Evolutionary conservation across 2,888 invertebrate species (phyloP).

Genomic region (Sesamia inferens): DNA sequence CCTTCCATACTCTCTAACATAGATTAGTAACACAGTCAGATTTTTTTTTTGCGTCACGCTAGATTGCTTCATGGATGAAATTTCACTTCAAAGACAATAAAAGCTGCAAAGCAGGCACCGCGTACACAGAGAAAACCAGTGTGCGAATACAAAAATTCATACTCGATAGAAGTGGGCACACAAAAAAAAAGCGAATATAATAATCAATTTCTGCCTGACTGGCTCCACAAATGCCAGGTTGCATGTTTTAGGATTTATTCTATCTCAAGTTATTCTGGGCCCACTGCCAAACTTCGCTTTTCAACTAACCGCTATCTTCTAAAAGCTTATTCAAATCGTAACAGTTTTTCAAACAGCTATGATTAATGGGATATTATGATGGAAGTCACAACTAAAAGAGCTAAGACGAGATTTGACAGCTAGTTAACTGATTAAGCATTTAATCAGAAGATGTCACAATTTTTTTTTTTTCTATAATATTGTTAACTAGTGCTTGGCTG

Average conservation of each 20-base stretch:
- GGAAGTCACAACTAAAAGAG: not conserved
- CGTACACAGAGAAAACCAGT: not conserved
- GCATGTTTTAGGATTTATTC: constrained; percentile 41
- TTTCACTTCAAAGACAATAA: not conserved
- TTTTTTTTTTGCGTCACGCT: not conserved
- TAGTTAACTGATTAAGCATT: not conserved
- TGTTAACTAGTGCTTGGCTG: too few relatives aligned
- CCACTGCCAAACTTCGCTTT: constrained; percentile 41
- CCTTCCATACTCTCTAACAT: not conserved
- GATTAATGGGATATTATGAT: not conserved
- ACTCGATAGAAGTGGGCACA: not conserved
- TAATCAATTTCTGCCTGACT: constrained; percentile 16
- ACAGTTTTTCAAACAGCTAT: constrained; percentile 13
- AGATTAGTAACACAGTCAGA: not conserved
- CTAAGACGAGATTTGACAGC: not conserved
- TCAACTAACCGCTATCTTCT: constrained; percentile 19
- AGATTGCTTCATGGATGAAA: not conserved
- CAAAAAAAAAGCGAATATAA: not conserved
- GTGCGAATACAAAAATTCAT: constrained; percentile 4
- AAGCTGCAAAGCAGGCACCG: not conserved
- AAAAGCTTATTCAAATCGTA: constrained; percentile 40
- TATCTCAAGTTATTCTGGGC: constrained; percentile 37
- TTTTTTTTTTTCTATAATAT: too few relatives aligned
- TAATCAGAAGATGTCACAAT: not conserved
- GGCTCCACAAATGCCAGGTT: constrained; percentile 25